phyloP scores from a whole-genome alignment of 2,797 vertebrate species.

The Danio tinwini region DNA sequence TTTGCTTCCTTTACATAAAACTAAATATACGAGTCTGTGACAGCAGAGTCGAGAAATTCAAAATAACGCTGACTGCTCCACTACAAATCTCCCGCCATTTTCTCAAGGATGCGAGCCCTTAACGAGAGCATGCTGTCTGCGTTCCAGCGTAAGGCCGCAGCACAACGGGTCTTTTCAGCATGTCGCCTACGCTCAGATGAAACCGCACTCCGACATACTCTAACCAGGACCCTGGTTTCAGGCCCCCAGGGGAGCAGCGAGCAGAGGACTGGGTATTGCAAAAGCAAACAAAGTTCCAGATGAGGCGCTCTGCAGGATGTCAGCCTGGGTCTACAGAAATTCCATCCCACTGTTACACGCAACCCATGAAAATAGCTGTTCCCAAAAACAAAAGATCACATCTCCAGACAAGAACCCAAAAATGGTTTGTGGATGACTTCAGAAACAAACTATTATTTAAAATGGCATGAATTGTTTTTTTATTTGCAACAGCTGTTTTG shows the following conservation, averaged over 20 bases:
- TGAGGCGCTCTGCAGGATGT: conserved; percentile 61
- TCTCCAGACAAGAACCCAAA: conserved; percentile 4
- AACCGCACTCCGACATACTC: conserved; percentile 54
- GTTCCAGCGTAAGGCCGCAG: conserved; percentile 28
- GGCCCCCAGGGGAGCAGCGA: conserved; percentile 43
- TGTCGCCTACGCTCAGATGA: conserved; percentile 53
- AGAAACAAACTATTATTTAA: conserved; percentile 3
- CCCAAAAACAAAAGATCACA: neutral
- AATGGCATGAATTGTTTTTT: neutral
- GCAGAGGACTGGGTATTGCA: conserved; percentile 50
- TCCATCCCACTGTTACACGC: conserved; percentile 38
- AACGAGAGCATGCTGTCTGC: conserved; percentile 19
- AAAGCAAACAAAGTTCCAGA: conserved; percentile 68
- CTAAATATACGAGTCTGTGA: conserved; percentile 19
- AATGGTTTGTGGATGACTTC: neutral
- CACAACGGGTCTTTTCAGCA: conserved; percentile 57
- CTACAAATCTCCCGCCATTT: neutral
- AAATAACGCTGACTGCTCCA: neutral
- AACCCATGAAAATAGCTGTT: conserved; percentile 18
- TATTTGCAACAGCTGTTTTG: neutral
- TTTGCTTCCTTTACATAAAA: conserved; percentile 25
- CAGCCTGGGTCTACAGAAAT: conserved; percentile 55
- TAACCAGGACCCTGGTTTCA: conserved; percentile 44
- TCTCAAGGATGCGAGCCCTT: conserved; percentile 18
- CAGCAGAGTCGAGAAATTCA: neutral